phyloP scores from a whole-genome alignment of 2,888 invertebrate genomes.

The Sphinx pinastri region DNA sequence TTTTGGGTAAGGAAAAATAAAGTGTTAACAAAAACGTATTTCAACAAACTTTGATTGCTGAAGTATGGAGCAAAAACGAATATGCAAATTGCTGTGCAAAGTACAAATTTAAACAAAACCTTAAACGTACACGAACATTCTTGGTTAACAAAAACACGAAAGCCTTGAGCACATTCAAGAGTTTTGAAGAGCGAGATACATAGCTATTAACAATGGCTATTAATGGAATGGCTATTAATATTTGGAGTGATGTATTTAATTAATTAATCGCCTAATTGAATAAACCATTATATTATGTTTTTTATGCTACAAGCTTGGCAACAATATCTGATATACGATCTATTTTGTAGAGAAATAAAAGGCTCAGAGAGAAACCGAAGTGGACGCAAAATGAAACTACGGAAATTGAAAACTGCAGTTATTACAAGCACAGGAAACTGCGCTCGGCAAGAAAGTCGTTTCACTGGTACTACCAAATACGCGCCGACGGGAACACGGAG shows the following conservation, averaged over 20 bases:
- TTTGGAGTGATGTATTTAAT: not conserved
- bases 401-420: constrained; percentile 45
- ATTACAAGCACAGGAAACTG: constrained; percentile 43
- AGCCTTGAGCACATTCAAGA: not conserved
- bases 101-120: constrained; percentile 16
- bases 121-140: not conserved
- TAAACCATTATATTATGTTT: too few relatives aligned
- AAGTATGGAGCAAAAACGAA: not conserved
- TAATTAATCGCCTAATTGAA: too few relatives aligned
- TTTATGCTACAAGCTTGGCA: not conserved
- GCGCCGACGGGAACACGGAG: constrained; percentile 40
- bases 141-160: not conserved
- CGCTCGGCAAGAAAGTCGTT: constrained; percentile 48
- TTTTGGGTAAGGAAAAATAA: too few relatives aligned
- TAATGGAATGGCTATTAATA: not conserved
- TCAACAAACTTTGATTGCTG: not conserved
- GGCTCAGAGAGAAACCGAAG: constrained; percentile 24
- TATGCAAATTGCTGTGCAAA: constrained; percentile 18
- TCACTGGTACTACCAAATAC: constrained; percentile 47
- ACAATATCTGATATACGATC: not conserved
- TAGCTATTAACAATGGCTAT: not conserved
- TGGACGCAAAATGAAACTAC: constrained; percentile 36
- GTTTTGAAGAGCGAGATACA: not conserved
- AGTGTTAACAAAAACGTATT: not conserved
- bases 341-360: not conserved